Conservation (phyloP, 2,113 vertebrate species). For the Chaetura pelagica region DNA sequence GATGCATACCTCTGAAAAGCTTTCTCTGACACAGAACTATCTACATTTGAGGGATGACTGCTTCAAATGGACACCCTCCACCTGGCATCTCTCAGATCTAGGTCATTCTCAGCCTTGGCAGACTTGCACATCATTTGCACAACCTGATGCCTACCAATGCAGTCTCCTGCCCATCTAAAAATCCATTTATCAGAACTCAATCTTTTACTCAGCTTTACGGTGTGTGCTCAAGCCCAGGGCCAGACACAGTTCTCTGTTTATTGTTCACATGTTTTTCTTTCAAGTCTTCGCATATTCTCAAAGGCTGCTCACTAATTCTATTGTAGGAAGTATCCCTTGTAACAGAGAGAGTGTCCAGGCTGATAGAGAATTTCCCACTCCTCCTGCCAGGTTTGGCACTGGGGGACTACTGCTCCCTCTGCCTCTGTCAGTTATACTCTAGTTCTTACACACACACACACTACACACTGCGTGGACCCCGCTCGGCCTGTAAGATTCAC, state of each 20-base stretch:
- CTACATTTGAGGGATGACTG: background rate
- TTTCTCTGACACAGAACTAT: background rate
- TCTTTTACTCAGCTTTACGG: background rate
- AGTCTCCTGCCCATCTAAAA: background rate
- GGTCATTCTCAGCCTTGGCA: background rate
- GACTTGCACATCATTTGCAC: background rate
- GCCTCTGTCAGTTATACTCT: background rate
- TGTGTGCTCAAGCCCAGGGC: background rate
- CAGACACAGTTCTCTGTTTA: background rate
- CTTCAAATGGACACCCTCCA: background rate
- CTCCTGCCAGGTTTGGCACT: background rate
- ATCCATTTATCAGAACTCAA: background rate
- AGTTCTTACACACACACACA: background rate
- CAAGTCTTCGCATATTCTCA: background rate
- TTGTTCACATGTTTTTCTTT: background rate
- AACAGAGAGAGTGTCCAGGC: background rate
- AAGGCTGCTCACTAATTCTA: background rate
- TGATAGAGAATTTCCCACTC: background rate
- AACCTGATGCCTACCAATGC: background rate
- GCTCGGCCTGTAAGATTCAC: too few relatives aligned
- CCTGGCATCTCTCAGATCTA: background rate
- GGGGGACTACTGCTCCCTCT: background rate
- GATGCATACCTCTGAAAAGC: constrained; percentile 17
- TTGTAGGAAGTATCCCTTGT: background rate
- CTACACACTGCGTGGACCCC: too few relatives aligned